Percentiles rank a stretch among this genome's conserved stretches.
Evolutionary conservation across 2,888 invertebrate genomes (phyloP).

Genomic region (Teleogryllus oceanicus): DNA sequence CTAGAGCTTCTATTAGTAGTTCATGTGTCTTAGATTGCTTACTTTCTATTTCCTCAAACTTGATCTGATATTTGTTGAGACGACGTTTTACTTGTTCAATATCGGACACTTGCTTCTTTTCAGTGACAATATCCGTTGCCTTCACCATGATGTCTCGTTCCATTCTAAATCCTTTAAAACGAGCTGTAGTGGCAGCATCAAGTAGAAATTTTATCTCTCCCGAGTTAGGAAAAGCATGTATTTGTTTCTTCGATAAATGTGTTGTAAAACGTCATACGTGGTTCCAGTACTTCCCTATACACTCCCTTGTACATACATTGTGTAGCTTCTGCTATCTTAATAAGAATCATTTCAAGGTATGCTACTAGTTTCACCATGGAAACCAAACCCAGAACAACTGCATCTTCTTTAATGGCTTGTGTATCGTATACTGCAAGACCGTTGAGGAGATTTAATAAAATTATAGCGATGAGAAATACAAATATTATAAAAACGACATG

Average conservation of each 20-base stretch:
- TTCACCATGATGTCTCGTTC: background rate
- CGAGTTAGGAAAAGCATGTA: constrained; percentile 3
- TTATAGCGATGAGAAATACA: constrained; percentile 78
- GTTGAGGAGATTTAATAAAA: constrained; percentile 76
- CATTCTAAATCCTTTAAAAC: constrained; percentile 18
- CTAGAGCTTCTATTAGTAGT: background rate
- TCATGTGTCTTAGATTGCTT: background rate
- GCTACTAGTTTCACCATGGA: background rate
- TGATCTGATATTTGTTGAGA: background rate
- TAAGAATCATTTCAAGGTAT: background rate
- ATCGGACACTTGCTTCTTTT: background rate
- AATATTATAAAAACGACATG: constrained; percentile 67
- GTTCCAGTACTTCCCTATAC: background rate
- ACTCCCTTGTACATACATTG: background rate
- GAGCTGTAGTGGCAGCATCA: background rate
- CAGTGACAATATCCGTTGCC: constrained; percentile 5
- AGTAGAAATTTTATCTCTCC: constrained; percentile 18
- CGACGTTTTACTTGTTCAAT: background rate
- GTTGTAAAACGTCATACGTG: background rate
- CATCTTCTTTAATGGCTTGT: constrained; percentile 67
- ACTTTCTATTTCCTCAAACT: background rate
- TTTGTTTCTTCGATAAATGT: background rate
- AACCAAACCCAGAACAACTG: constrained; percentile 42
- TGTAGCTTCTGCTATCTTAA: background rate
- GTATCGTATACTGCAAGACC: constrained; percentile 84